phyloP scores from a whole-genome alignment of 2,113 vertebrate species.

The Calidris pugnax region DNA sequence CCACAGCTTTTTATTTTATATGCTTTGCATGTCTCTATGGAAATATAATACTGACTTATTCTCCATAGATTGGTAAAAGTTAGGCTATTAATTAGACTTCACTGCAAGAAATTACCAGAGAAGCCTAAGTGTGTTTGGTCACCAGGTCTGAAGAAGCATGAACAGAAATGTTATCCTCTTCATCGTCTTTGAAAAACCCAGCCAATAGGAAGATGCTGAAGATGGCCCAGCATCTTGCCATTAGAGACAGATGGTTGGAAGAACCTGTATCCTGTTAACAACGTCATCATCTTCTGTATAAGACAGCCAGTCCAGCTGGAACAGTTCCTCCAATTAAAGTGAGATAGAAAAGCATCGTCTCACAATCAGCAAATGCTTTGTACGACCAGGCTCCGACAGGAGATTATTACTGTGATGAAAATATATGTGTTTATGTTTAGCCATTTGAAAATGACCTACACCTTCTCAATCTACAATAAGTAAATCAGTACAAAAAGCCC shows the following conservation, averaged over 20 bases:
- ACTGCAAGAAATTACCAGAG: background rate
- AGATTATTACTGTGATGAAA: slow-evolving; percentile 16
- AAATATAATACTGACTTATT: background rate
- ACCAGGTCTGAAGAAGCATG: background rate
- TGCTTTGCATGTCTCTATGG: background rate
- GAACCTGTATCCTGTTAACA: slow-evolving; percentile 2
- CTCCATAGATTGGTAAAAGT: background rate
- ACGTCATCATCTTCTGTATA: background rate
- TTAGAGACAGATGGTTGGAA: slow-evolving; percentile 41
- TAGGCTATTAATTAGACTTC: background rate
- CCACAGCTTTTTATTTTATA: background rate
- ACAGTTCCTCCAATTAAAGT: slow-evolving; percentile 22
- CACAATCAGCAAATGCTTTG: background rate
- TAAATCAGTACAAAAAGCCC: background rate
- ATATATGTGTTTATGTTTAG: slow-evolving; percentile 1
- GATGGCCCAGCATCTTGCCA: background rate
- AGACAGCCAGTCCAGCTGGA: slow-evolving; percentile 37
- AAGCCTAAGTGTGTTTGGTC: background rate
- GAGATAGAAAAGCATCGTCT: background rate
- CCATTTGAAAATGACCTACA: background rate
- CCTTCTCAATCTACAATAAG: background rate
- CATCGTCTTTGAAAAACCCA: background rate
- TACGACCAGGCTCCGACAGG: background rate
- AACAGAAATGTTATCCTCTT: background rate
- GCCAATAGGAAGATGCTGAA: background rate